Base-by-base conservation (phyloP, 2,888 invertebrate species). In the Deroplatys truncata region DNA sequence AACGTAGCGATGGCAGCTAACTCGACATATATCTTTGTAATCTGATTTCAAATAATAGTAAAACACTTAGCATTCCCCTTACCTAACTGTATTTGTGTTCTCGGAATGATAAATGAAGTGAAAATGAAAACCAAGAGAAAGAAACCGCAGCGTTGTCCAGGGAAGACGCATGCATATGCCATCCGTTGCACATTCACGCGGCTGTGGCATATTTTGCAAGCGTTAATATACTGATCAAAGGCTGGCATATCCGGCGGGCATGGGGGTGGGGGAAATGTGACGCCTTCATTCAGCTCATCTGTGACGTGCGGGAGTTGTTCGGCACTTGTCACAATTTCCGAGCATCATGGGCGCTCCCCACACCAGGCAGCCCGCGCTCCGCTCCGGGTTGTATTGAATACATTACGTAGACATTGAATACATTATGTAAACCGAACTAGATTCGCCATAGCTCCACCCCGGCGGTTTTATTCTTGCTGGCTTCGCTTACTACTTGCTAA, bases 291-390 rank as follows among this genome's bases (percentile, higher is more conserved):
- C 82, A 82, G 82, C 82, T 87, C 87, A 87, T 87, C 87, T 87
- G 87, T 87, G 87, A 87, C 87, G 87, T 72, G 56, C 56, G 56
- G 35, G 82, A 86, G 86, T 86, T 86, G 82, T 86, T 86, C 35
- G 83, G 83, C 87, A 87, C 87, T 87, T 87, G 87, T 87, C 87
- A 87, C 87, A 87, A 87, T 87, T 87, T 87, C 87, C 82, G 87
- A 83, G 86, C 86, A 82, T 35, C 20, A 72, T 72, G 56, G 56
- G 56, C 56, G 56, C 56, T 20, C 25, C 56, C 56, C 56, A 72
- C 20, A 25, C 56, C 56, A 25, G 20, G 56, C 56, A 20, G 20
- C 20, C 56, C 56, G 56, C 56, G 56, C 56, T 25, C 25, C 87
- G 87, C 87, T 31, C 82, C 87, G n/a, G 87, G 87, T 82, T 35